Percentiles rank a stretch among this genome's conserved stretches.
These are phyloP conservation scores for Theonella swinhoei DNA, from an alignment of 37 sponge, comb jelly and placozoan species.

Conservation along the genomic window DNA sequence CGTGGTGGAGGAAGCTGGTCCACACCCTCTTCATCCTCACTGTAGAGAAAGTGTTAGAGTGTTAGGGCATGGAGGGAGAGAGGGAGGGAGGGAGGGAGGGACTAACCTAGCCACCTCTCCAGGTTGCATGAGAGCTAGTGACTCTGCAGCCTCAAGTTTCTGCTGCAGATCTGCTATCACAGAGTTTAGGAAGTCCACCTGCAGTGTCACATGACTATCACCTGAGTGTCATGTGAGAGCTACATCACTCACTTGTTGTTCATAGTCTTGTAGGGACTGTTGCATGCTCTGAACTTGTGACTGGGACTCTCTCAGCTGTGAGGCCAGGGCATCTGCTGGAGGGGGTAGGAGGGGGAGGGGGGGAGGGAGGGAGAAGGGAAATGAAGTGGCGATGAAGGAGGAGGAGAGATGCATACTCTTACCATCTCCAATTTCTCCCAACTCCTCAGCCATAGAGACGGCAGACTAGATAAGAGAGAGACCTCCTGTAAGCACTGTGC, in stretches of 20 bases:
- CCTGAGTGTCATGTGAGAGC: not conserved
- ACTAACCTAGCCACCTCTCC: not conserved
- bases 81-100: not conserved
- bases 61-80: too few species aligned
- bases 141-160: constrained; percentile 59
- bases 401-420: not conserved
- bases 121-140: constrained; percentile 11
- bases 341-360: not conserved
- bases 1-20: constrained; percentile 74
- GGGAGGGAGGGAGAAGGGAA: not conserved
- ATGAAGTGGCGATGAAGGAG: not conserved
- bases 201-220: not conserved
- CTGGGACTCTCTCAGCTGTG: constrained; percentile 11
- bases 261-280: constrained; percentile 23
- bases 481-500: too few species aligned
- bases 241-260: constrained; percentile 18
- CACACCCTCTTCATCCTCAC: constrained; percentile 33
- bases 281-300: constrained; percentile 7
- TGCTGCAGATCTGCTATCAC: constrained; percentile 77
- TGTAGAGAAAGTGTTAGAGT: too few species aligned
- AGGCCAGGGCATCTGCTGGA: constrained; percentile 5
- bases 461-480: too few species aligned
- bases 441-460: not conserved
- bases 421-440: constrained; percentile 14
- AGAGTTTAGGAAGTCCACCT: constrained; percentile 83